A percentile compares a stretch with the other conserved stretches of the same genome.
Conservation (phyloP, 2,888 invertebrate species). For the Drosophila tanythrix region DNA sequence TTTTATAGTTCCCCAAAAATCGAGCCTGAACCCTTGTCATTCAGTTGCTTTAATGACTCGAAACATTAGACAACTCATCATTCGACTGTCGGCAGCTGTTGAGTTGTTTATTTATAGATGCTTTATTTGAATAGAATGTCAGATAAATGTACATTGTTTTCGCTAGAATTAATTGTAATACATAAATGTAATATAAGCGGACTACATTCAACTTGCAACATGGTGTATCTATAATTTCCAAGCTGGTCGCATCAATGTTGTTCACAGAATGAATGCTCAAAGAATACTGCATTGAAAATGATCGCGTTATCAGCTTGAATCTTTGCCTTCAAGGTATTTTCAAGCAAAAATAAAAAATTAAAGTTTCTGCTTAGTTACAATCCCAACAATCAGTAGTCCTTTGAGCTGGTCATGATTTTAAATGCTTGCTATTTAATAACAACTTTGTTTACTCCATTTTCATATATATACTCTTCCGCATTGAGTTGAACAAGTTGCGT, state of each 20-base stretch:
- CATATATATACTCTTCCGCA: background rate
- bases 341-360: background rate
- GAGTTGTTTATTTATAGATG: background rate
- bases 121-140: background rate
- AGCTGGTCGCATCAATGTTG: background rate
- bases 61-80: background rate
- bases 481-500: background rate
- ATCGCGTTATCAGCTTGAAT: background rate
- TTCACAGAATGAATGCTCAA: background rate
- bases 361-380: background rate
- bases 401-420: background rate
- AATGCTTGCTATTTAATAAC: background rate
- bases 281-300: background rate
- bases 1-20: background rate
- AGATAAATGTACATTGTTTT: background rate
- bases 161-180: background rate
- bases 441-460: background rate
- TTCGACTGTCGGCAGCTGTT: constrained; percentile 1
- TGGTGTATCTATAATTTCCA: background rate
- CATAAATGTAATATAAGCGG: no score
- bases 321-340: background rate
- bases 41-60: background rate
- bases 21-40: background rate
- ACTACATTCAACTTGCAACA: background rate
- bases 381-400: background rate